These are phyloP conservation scores for Nysson spinosus DNA, from an alignment of 2,888 invertebrate genomes.

Conservation along the genomic window DNA sequence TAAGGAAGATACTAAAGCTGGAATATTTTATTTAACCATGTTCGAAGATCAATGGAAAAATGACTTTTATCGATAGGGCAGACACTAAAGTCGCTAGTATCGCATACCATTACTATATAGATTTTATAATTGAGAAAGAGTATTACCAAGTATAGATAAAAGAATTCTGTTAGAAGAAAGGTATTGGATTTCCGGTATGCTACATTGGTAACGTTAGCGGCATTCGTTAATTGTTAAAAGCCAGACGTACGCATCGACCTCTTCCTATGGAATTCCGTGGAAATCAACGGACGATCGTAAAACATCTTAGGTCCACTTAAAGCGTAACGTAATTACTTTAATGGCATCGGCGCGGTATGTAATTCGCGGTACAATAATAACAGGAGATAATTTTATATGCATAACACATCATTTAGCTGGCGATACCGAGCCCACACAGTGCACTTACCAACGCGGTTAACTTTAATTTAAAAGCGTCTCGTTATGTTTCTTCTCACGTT, in stretches of 20 bases:
- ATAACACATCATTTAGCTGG: constrained; percentile 27
- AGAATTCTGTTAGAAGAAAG: constrained; percentile 22
- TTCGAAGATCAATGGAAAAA: neutral
- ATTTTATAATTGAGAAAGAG: neutral
- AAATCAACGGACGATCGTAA: constrained; percentile 7
- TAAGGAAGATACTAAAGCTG: too few species aligned
- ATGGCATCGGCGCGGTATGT: neutral
- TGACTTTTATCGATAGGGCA: neutral
- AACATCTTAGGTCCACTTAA: constrained; percentile 12
- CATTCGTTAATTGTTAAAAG: constrained; percentile 28
- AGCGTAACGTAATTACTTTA: constrained; percentile 24
- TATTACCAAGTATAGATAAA: constrained; percentile 25
- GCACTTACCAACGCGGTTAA: constrained; percentile 38
- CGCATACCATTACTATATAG: neutral
- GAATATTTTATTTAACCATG: neutral
- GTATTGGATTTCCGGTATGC: constrained; percentile 34
- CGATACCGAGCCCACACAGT: constrained; percentile 33
- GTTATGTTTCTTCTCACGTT: constrained; percentile 62
- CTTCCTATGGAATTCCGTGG: constrained; percentile 7
- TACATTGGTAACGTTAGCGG: constrained; percentile 35
- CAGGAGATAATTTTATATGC: constrained; percentile 35
- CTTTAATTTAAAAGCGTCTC: constrained; percentile 57
- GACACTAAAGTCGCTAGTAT: too few species aligned
- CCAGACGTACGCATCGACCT: constrained; percentile 15
- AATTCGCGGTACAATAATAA: constrained; percentile 22